Evolutionary conservation across 2,797 vertebrate genomes (phyloP).

Genomic region (Sus cebifrons): DNA sequence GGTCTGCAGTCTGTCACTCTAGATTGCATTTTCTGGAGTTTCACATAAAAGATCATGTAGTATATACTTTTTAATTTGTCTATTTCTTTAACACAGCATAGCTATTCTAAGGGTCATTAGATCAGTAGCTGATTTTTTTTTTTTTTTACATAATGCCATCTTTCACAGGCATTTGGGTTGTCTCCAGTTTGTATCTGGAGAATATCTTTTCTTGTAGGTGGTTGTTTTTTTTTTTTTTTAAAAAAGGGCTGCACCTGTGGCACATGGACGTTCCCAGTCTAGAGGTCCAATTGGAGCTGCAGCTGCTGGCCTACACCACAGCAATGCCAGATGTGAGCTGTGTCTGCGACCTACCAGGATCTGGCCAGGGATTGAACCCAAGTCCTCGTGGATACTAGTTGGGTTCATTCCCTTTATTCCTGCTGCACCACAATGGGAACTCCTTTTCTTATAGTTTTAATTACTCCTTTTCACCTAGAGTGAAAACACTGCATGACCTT

Average conservation of each 20-base stretch:
- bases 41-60: not conserved
- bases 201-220: not conserved
- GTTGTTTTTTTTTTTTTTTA: no score
- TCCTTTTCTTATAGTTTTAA: not conserved
- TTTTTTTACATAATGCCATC: not conserved
- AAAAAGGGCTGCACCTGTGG: no score
- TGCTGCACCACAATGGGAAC: no score
- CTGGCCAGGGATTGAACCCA: no score
- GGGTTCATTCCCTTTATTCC: no score
- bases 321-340: no score
- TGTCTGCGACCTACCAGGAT: no score
- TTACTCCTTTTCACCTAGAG: not conserved
- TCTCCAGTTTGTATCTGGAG: not conserved
- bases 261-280: no score
- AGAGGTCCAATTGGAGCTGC: no score
- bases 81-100: not conserved
- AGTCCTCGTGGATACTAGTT: no score
- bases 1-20: not conserved
- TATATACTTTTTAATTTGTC: not conserved
- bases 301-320: no score
- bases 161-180: not conserved
- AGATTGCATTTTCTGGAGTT: not conserved
- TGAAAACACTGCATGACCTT: not conserved
- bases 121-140: no score
- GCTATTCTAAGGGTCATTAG: not conserved